Evolutionary conservation across 2,888 invertebrate genomes (phyloP).

Genomic region (Nemotelus pantherinus): DNA sequence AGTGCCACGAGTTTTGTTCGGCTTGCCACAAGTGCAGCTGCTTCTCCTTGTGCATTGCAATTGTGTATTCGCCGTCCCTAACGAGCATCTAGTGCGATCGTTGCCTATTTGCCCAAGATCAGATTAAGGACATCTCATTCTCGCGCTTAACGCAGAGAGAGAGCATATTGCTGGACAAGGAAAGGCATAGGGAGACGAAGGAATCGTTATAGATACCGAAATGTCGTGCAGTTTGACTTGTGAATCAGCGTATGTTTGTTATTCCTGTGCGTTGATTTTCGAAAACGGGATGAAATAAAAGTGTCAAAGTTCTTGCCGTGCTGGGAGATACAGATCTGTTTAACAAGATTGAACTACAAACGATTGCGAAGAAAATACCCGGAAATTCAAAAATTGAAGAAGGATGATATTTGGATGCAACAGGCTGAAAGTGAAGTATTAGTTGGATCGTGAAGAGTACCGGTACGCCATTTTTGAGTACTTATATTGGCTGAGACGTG

Average conservation of each 20-base stretch:
- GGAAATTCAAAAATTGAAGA: no score
- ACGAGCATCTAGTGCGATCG: no score
- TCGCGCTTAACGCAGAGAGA: not conserved
- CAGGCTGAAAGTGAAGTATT: no score
- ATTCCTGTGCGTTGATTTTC: not conserved
- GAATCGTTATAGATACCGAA: not conserved
- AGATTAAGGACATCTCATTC: not conserved
- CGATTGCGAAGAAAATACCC: no score
- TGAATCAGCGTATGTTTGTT: not conserved
- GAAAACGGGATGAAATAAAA: conserved; percentile 23
- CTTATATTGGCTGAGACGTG: no score
- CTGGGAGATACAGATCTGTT: no score
- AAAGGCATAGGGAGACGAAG: not conserved
- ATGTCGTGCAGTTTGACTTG: not conserved
- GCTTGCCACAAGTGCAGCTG: not conserved
- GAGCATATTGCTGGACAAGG: not conserved
- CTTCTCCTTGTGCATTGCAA: not conserved
- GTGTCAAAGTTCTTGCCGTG: not conserved
- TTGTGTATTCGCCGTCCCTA: no score
- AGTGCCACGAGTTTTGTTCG: not conserved
- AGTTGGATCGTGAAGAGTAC: no score
- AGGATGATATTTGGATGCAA: no score
- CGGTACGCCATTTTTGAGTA: no score
- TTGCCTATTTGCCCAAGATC: no score
- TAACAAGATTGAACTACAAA: no score